Evolutionary conservation across 1,140 invertebrate species (phyloP).

Genomic region (Heliothis subflexa): DNA sequence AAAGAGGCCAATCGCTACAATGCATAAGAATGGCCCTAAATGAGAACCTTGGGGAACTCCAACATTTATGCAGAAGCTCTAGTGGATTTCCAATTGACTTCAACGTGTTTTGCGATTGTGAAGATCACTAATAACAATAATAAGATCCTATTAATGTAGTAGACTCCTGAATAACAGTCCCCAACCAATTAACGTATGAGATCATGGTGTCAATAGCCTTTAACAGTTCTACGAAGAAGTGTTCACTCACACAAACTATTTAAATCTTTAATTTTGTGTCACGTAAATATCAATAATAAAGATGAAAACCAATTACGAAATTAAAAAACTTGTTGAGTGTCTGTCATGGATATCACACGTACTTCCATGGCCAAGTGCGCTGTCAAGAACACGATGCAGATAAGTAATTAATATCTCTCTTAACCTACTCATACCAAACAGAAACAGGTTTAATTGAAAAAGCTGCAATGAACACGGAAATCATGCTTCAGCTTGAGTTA

Average conservation of each 20-base stretch:
- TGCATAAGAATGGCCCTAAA: background rate
- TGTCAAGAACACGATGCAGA: background rate
- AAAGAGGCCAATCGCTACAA: too few species aligned
- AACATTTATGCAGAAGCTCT: background rate
- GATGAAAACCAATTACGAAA: background rate
- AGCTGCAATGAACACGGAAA: conserved; percentile 21
- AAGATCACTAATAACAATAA: background rate
- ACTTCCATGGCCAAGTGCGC: background rate
- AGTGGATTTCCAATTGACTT: too few species aligned
- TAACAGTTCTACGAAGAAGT: background rate
- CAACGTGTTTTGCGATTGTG: too few species aligned
- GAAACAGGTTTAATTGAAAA: background rate
- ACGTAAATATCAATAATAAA: background rate
- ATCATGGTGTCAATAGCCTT: conserved; percentile 2
- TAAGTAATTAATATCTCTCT: background rate
- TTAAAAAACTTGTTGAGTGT: background rate
- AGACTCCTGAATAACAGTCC: background rate
- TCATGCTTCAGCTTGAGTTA: conserved; percentile 1
- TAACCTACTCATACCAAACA: background rate
- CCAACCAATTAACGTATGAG: background rate
- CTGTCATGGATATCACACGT: background rate
- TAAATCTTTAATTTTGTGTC: too few species aligned
- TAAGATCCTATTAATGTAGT: background rate
- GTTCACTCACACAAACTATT: too few species aligned
- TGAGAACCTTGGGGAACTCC: conserved; percentile 15